Conservation (phyloP, 2,888 invertebrate species). For the Gymnocheta viridis region DNA sequence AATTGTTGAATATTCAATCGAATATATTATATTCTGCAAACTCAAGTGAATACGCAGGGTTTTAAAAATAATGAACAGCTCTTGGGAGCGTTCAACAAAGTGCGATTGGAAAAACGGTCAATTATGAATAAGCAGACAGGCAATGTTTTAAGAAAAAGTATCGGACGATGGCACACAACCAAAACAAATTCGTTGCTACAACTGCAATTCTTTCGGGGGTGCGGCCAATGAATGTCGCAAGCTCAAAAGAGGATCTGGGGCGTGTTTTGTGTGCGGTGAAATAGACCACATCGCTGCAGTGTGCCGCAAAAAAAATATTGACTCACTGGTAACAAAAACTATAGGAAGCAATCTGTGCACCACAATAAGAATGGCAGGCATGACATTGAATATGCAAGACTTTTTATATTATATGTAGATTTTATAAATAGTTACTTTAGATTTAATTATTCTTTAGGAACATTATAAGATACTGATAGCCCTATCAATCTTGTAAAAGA, state of each 20-base stretch:
- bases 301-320: conserved; percentile 3
- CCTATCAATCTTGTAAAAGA: conserved; percentile 3
- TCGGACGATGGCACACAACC: not conserved
- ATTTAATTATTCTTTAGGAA: conserved; percentile 17
- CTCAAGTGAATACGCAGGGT: not conserved
- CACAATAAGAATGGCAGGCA: conserved; percentile 10
- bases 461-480: conserved; percentile 18
- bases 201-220: conserved; percentile 52
- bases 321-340: not conserved
- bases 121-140: conserved; percentile 7
- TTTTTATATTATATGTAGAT: conserved; percentile 9
- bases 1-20: conserved; percentile 1
- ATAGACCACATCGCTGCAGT: conserved; percentile 22
- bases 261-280: conserved; percentile 38
- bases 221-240: conserved; percentile 44
- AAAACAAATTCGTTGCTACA: conserved; percentile 39
- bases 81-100: too few species aligned
- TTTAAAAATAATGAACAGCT: conserved; percentile 4
- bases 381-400: conserved; percentile 17
- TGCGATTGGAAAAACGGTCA: conserved; percentile 4
- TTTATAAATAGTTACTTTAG: conserved; percentile 13
- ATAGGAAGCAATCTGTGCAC: not conserved
- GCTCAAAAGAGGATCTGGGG: conserved; percentile 38
- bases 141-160: not conserved
- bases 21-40: not conserved